Evolutionary conservation across 2,113 vertebrate species (phyloP).

Genomic region (Pteronura brasiliensis): DNA sequence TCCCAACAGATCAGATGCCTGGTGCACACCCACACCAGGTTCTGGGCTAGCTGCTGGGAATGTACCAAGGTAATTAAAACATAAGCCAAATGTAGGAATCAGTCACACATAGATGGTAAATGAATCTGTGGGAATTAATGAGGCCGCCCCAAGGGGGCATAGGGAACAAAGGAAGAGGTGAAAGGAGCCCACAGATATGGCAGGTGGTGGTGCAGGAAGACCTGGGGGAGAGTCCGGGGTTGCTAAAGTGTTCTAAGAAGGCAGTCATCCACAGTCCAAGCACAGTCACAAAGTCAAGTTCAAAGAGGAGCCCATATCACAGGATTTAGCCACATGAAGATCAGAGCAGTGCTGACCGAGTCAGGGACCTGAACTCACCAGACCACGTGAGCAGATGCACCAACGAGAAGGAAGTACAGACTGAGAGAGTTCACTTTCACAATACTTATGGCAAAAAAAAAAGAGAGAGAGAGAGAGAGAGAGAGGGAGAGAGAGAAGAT

Average conservation of each 20-base stretch:
- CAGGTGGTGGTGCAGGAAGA: not conserved
- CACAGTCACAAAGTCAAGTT: not conserved
- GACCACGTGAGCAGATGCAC: not conserved
- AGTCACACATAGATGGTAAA: not conserved
- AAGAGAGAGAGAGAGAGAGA: accelerated
- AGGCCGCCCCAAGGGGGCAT: not conserved
- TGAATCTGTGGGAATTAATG: not conserved
- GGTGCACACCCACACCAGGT: too few species aligned
- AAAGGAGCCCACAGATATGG: not conserved
- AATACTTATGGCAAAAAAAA: not conserved
- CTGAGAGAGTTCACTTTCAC: not conserved
- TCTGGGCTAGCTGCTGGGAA: not conserved
- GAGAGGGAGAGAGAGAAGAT: not conserved
- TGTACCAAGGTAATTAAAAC: not conserved
- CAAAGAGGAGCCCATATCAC: not conserved
- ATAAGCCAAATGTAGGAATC: not conserved
- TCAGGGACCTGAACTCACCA: not conserved
- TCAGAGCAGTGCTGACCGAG: accelerated
- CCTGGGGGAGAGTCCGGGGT: not conserved
- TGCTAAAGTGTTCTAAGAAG: not conserved
- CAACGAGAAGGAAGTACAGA: not conserved
- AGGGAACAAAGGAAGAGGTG: not conserved
- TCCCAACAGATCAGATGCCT: not conserved
- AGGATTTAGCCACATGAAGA: not conserved
- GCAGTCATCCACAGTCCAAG: not conserved